Evolutionary conservation across 1,140 invertebrate genomes (phyloP), one percentile per base, ranked within the genome.

Genomic region (Ceratosolen solmsi): DNA sequence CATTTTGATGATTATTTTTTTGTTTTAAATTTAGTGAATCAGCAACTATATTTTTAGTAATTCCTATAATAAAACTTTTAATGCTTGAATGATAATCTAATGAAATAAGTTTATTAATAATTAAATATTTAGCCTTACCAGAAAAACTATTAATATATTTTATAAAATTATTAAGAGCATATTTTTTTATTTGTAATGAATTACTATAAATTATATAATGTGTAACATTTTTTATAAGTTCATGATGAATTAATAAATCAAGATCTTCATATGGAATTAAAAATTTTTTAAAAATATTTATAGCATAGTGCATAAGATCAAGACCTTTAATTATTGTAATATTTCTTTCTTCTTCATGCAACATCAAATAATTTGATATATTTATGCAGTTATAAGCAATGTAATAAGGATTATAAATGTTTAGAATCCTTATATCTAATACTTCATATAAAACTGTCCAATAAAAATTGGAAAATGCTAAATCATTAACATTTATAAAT

Each of bases 321-420:
- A 77, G 41, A 46, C n/a, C 60, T 65, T 77, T 77, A 25, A 77
- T 22, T 11, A 65, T 7, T 65, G 20, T 49, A 30, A 77, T 51
- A 30, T 30, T 38, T 41, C 25, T 36, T 60, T 58, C 2, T 33
- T 9, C 38, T 46, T 63, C 51, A 51, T 27, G 60, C 1, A 20
- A 27, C 41, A 77, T 30, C n/a, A 63, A 33, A 27, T 65, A 77
- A 65, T 77, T 77, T 25, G 58, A 77, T 9, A 77, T 65, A 65
- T 77, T 65, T 65, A 77, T 65, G 33, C 75, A 77, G 33, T 77
- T 77, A 22, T 77, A 49, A 49, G 60, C 75, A 77, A 77, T 65
- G 33, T 77, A 77, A 51, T 77, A 25, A 46, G 75, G 75, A 51
- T 77, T 65, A 65, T 77, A 77, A 30, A 77, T 27, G 8, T 36